Conservation (phyloP, 2,888 invertebrate species). For the Cepaea hortensis region DNA sequence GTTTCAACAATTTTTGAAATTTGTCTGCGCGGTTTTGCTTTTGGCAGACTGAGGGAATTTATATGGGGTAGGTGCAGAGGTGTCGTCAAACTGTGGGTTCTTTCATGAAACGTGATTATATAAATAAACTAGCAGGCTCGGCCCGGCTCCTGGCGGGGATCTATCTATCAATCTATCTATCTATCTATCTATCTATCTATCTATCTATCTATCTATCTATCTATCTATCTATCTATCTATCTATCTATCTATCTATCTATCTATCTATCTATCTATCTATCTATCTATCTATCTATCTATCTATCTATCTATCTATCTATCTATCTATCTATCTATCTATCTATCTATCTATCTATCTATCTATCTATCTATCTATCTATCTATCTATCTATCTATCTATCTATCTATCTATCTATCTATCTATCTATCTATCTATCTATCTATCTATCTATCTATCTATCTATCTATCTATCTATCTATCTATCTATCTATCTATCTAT, state of each 20-base stretch:
- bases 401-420: conserved; percentile 13
- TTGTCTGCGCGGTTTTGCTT: too few species aligned
- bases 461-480: conserved; percentile 8
- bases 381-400: conserved; percentile 21
- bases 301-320: conserved; percentile 23
- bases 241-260: conserved; percentile 7
- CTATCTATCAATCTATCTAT: conserved; percentile 2
- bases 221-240: conserved; percentile 7
- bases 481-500: background rate
- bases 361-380: conserved; percentile 23
- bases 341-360: conserved; percentile 23
- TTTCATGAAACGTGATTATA: too few species aligned
- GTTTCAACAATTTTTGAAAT: too few species aligned
- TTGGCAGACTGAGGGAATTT: too few species aligned
- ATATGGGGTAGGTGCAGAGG: too few species aligned
- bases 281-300: conserved; percentile 13
- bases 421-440: conserved; percentile 17
- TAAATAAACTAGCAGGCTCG: too few species aligned
- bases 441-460: conserved; percentile 15
- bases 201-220: conserved; percentile 7
- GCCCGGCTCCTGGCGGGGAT: too few species aligned
- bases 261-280: conserved; percentile 9
- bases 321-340: conserved; percentile 23
- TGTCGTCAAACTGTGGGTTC: too few species aligned
- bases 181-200: conserved; percentile 7